Base-by-base conservation (phyloP, 1,140 invertebrate genomes). In the Cydia strobilella region DNA sequence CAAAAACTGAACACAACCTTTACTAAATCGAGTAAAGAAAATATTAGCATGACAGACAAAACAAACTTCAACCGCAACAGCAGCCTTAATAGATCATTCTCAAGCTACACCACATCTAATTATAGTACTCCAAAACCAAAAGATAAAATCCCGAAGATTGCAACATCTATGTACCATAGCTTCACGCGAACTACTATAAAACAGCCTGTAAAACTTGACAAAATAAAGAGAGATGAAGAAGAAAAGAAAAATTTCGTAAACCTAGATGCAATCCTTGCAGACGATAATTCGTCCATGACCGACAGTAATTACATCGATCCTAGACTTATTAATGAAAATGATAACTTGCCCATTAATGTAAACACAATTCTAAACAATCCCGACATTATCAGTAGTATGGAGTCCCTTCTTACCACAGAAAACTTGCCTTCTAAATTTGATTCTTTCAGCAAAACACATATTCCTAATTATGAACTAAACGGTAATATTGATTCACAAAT, bases 301-400 rank as follows among this genome's bases (percentile, higher is more conserved):
- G 91, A 93, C 77, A 93, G 91, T 82, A 91, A 88, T 80, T 93
- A 93, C 54, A 93, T 93, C 75, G 91, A 93, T 75, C 91, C 91
- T 25, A 86, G 89, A 73, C 85, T 93, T 54, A 93, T 93, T 25
- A 93, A 93, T 81, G 90, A 93, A 89, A 91, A 93, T 72, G 91
- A 93, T 75, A 93, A 93, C 77, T 86, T 93, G 20, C 91, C 91
- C 5, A 91, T 93, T 20, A 91, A 93, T 77, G 91, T 93, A 18
- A 91, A 90, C 76, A 93, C 87, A 1, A 91, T 93, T 77, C 78
- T 90, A 79, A 91, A 93, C 79, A 93, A 93, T 76, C 90, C 90
- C 6, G 90, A 91, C 59, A 90, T 93, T n/a, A 91, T 93, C 39
- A 91, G 90, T 80, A 92, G 90, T 74, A 90, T 92, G 89, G 90